Evolutionary conservation across 2,113 vertebrate genomes (phyloP).

Genomic region (Colinus virginianus): DNA sequence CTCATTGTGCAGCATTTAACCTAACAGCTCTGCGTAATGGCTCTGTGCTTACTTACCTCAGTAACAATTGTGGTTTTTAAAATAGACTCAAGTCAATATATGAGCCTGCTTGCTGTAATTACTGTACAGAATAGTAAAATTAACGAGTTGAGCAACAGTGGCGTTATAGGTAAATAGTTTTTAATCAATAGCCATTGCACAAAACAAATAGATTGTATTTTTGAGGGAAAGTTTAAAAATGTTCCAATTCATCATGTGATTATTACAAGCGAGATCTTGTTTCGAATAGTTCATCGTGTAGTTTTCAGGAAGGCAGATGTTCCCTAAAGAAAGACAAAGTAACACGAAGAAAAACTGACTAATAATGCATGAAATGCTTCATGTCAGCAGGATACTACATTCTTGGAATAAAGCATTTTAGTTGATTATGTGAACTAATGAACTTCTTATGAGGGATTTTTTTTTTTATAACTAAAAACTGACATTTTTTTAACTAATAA

Average conservation of each 20-base stretch:
- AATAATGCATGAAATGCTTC: neutral
- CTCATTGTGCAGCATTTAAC: accelerated
- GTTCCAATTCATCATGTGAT: conserved; percentile 39
- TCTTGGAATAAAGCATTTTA: neutral
- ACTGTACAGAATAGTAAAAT: conserved; percentile 7
- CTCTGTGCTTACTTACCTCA: neutral
- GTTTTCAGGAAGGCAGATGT: neutral
- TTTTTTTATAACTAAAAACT: neutral
- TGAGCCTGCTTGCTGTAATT: neutral
- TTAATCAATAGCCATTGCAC: conserved; percentile 42
- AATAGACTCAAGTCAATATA: neutral
- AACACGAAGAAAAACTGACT: neutral
- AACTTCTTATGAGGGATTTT: neutral
- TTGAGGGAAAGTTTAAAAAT: conserved; percentile 17
- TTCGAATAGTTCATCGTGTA: neutral
- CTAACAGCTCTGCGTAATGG: neutral
- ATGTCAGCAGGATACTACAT: neutral
- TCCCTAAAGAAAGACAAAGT: neutral
- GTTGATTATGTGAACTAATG: neutral
- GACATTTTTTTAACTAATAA: neutral
- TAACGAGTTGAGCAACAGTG: conserved; percentile 30
- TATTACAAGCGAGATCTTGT: neutral
- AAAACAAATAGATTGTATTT: conserved; percentile 17
- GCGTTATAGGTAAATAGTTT: conserved; percentile 42
- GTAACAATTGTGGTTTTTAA: neutral